phyloP scores from a whole-genome alignment of 2,797 vertebrate genomes.

The Cichlasoma orientale region DNA sequence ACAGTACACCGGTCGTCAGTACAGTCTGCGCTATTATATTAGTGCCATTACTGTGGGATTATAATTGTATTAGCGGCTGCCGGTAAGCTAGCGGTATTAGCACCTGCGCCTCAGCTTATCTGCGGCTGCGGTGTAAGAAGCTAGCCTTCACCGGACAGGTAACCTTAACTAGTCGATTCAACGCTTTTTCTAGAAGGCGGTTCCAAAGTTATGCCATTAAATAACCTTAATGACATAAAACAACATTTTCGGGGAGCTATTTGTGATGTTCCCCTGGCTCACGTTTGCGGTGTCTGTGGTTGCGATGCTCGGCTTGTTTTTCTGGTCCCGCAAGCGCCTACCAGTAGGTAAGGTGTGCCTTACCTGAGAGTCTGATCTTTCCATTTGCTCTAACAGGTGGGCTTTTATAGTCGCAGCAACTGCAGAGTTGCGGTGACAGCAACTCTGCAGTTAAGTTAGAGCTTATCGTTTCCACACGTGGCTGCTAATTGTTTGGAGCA shows the following conservation, averaged over 20 bases:
- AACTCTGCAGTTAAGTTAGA: not conserved
- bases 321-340: constrained; percentile 76
- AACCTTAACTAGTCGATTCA: not conserved
- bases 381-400: not conserved
- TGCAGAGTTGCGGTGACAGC: not conserved
- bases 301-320: constrained; percentile 71
- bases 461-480: not conserved
- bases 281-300: constrained; percentile 18
- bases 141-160: constrained; percentile 21
- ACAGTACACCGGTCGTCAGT: not conserved
- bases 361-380: not conserved
- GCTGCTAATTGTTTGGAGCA: not conserved
- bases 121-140: not conserved
- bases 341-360: constrained; percentile 66
- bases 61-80: constrained; percentile 15
- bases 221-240: not conserved
- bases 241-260: not conserved
- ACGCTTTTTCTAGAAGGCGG: not conserved
- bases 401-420: not conserved
- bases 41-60: not conserved
- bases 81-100: constrained; percentile 30
- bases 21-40: not conserved
- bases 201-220: not conserved
- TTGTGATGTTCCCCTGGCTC: constrained; percentile 34
- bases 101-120: constrained; percentile 7